Base-by-base conservation (phyloP, 2,888 invertebrate genomes). In the Patella caerulea region DNA sequence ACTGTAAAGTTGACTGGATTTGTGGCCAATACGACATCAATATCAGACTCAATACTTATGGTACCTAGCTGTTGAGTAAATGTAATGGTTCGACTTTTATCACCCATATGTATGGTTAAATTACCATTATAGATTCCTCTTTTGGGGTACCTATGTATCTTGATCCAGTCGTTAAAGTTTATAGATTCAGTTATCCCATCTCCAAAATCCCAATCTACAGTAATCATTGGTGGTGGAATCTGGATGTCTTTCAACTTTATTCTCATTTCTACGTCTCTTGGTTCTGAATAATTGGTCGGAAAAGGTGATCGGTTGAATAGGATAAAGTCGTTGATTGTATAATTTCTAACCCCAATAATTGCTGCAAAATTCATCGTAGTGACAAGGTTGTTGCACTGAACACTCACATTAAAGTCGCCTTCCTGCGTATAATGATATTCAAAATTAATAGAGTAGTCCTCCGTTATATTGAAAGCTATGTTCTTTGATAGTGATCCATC, bases 131-230 rank as follows among this genome's bases (percentile, higher is more conserved):
- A 76, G 29, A 65, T 24, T 7, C 54, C 76, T 9, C 73, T 56
- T 15, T 52, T 53, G 15, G 45, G 12, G 69, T 59, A 76, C n/a
- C 54, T 34, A 24, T 76, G 76, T 2, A 19, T 19, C 7, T 54
- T 17, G 19, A n/a, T 14, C 76, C 76, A 76, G 17, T 34, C 17
- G 15, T 29, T 59, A 11, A 76, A 65, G 45, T 3, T 17, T 19
- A 17, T 29, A n/a, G 19, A n/a, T 12, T 7, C 19, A 24, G 24
- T n/a, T 24, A 17, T 59, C 9, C 52, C 53, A 52, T 76, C 76
- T 11, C 72, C 73, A 34, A 76, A 76, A 54, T 76, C 69, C 76
- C 76, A 76, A 11, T 17, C 11, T 15, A 69, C 15, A 3, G 65
- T 12, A 9, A 65, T 73, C 17, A 56, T 59, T 0, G 69, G 76